These are phyloP conservation scores for Alces alces DNA, from an alignment of 2,113 vertebrate species.

Conservation along the genomic window DNA sequence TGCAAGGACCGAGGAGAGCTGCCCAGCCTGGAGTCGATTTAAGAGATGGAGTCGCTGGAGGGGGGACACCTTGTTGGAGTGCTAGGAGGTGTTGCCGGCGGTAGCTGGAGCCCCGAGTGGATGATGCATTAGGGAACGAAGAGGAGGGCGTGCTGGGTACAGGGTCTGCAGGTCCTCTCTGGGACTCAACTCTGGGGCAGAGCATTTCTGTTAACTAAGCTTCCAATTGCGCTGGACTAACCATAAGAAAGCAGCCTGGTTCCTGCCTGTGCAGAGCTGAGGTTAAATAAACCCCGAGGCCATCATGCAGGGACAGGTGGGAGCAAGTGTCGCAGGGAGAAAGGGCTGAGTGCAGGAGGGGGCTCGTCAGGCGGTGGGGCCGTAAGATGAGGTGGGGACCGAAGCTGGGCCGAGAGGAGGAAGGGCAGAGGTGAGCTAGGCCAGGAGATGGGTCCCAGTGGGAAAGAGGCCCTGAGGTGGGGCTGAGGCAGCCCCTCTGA, in stretches of 20 bases:
- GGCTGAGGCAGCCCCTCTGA: background rate
- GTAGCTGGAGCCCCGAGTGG: background rate
- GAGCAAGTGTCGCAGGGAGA: background rate
- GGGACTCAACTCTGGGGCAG: fast-evolving
- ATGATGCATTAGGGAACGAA: background rate
- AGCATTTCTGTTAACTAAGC: background rate
- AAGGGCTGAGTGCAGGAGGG: background rate
- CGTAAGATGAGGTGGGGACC: background rate
- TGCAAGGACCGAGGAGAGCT: background rate
- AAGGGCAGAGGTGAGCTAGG: background rate
- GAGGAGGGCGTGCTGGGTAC: background rate
- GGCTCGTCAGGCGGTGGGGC: background rate
- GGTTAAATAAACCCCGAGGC: fast-evolving
- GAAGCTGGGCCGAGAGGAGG: background rate
- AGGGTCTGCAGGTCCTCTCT: background rate
- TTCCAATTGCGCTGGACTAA: background rate
- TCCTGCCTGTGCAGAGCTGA: background rate
- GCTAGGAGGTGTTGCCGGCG: no score
- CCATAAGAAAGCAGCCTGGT: background rate
- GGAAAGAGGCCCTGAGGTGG: background rate
- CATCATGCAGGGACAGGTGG: background rate
- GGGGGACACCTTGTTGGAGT: background rate
- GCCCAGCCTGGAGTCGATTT: background rate
- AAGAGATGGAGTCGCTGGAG: background rate
- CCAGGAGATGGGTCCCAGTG: background rate